phyloP scores from a whole-genome alignment of 2,888 invertebrate genomes.

The Synanthedon formicaeformis region DNA sequence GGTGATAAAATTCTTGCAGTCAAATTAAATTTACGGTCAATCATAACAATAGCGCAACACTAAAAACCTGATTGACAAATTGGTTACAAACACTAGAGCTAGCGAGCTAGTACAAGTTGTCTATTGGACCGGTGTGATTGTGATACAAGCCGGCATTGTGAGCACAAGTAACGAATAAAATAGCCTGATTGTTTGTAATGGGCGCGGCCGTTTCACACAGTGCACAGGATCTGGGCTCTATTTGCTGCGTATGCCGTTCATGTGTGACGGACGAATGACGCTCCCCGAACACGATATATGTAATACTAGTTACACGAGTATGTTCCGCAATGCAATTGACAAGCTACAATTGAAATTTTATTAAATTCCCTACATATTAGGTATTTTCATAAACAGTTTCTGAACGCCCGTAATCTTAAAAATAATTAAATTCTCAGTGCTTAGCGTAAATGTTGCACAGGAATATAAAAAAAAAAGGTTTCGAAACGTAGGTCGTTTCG shows the following conservation, averaged over 20 bases:
- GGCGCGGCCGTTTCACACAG: slow-evolving; percentile 50
- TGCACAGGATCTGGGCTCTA: slow-evolving; percentile 67
- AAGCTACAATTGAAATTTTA: too few species aligned
- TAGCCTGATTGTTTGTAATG: slow-evolving; percentile 28
- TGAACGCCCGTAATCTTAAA: too few species aligned
- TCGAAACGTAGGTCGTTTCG: too few species aligned
- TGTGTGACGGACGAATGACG: slow-evolving; percentile 35
- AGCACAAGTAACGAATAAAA: slow-evolving; percentile 8
- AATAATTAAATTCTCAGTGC: too few species aligned
- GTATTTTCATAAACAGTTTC: too few species aligned
- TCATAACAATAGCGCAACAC: too few species aligned
- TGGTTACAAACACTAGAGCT: background rate
- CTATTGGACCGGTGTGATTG: background rate
- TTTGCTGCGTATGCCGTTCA: slow-evolving; percentile 53
- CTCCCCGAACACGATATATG: too few species aligned
- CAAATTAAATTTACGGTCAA: too few species aligned
- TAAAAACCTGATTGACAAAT: background rate
- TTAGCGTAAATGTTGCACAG: too few species aligned
- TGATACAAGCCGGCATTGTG: background rate
- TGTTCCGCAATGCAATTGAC: background rate
- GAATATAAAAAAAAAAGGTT: too few species aligned
- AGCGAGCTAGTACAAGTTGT: background rate
- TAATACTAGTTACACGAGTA: slow-evolving; percentile 16
- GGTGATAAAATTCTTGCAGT: too few species aligned
- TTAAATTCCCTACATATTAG: too few species aligned